Percentiles rank a stretch among this genome's conserved stretches.
Evolutionary conservation across 92 coral and sea anemone genomes (phyloP).

Genomic region (Heliopora coerulea): DNA sequence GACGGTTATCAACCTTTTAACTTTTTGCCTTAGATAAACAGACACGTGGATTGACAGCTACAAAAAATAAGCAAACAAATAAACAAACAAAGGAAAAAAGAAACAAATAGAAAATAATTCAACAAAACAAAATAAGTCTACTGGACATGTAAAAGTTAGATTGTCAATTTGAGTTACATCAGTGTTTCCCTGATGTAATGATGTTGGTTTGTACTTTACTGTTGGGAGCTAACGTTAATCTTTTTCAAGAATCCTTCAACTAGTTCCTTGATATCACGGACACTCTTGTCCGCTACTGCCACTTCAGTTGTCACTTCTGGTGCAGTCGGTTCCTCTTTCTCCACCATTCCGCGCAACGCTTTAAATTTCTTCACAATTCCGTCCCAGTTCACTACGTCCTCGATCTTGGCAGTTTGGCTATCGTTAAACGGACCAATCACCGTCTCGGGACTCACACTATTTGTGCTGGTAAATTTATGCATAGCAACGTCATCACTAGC

Average conservation of each 20-base stretch:
- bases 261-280: slow-evolving; percentile 22
- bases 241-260: slow-evolving; percentile 34
- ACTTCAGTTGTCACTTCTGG: not conserved
- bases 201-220: too few relatives aligned
- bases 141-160: too few relatives aligned
- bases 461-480: slow-evolving; percentile 18
- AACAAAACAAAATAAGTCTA: too few relatives aligned
- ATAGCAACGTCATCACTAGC: not conserved
- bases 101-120: too few relatives aligned
- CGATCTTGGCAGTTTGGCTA: slow-evolving; percentile 66
- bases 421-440: slow-evolving; percentile 57
- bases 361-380: slow-evolving; percentile 70
- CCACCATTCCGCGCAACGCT: slow-evolving; percentile 58
- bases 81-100: too few relatives aligned
- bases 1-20: too few relatives aligned
- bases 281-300: slow-evolving; percentile 8
- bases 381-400: slow-evolving; percentile 89
- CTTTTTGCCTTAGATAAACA: too few relatives aligned
- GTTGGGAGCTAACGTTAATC: not conserved
- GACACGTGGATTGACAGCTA: too few relatives aligned
- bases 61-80: too few relatives aligned
- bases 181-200: too few relatives aligned
- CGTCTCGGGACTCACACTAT: slow-evolving; percentile 38
- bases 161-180: too few relatives aligned
- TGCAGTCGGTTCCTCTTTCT: not conserved